Conservation (phyloP, 1,140 invertebrate species). For the Bombus turneri region DNA sequence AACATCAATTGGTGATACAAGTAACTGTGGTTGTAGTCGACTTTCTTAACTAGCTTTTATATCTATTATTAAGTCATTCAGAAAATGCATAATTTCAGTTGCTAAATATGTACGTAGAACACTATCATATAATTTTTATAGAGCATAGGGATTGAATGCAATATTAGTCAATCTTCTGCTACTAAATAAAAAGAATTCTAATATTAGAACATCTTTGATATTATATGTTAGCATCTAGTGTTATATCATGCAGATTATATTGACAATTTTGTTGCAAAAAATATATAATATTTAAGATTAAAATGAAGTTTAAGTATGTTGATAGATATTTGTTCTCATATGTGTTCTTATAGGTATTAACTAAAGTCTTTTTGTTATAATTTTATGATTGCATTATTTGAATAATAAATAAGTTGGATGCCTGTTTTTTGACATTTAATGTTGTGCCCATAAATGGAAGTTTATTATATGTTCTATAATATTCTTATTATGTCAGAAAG, state of each 20-base stretch:
- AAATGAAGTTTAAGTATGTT: constrained; percentile 49
- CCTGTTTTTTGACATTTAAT: constrained; percentile 28
- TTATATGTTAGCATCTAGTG: constrained; percentile 60
- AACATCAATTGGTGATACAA: constrained; percentile 86
- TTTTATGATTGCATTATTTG: constrained; percentile 43
- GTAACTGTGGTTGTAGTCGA: constrained; percentile 84
- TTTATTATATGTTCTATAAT: constrained; percentile 51
- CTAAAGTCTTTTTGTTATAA: constrained; percentile 32
- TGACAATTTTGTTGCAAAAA: constrained; percentile 57
- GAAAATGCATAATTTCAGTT: constrained; percentile 46
- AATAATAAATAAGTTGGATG: constrained; percentile 36
- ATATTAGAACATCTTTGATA: constrained; percentile 55
- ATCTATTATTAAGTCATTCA: constrained; percentile 52
- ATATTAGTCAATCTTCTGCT: constrained; percentile 60
- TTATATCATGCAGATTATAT: constrained; percentile 61
- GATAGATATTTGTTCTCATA: constrained; percentile 47
- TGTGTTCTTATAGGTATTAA: constrained; percentile 48
- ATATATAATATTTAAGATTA: constrained; percentile 53
- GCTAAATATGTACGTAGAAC: constrained; percentile 44
- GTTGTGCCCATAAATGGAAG: constrained; percentile 29
- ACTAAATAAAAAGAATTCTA: constrained; percentile 46
- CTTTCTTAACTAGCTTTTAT: constrained; percentile 76
- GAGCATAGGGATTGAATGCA: constrained; percentile 48
- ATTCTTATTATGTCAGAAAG: constrained; percentile 61
- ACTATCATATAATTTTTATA: constrained; percentile 59